Conservation (phyloP, 2,113 vertebrate genomes). For the Microcebus tavaratra region DNA sequence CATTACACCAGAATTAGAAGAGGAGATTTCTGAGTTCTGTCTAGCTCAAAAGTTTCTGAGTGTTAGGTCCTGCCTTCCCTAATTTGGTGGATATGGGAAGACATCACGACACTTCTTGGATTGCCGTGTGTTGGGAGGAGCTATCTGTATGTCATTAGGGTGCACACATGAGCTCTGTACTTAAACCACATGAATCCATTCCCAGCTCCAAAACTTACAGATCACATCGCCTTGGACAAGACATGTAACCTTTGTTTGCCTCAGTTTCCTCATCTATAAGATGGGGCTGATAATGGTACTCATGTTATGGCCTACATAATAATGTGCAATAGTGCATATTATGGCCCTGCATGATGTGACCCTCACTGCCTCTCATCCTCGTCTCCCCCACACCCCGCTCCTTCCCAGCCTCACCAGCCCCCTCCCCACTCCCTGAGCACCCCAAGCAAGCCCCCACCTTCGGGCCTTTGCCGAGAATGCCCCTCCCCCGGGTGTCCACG, state of each 20-base stretch:
- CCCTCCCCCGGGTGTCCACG: background rate
- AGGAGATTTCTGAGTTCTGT: background rate
- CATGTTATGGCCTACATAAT: background rate
- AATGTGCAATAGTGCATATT: background rate
- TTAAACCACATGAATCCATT: background rate
- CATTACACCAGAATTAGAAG: background rate
- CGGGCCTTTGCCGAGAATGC: background rate
- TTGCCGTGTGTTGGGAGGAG: background rate
- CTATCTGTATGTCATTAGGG: background rate
- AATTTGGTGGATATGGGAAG: background rate
- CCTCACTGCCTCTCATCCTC: too few relatives aligned
- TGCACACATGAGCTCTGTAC: background rate
- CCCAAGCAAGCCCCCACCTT: too few relatives aligned
- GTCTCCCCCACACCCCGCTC: too few relatives aligned
- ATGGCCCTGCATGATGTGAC: background rate
- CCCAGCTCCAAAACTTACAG: background rate
- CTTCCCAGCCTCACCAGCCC: background rate
- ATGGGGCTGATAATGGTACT: background rate
- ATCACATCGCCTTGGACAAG: background rate
- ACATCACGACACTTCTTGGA: background rate
- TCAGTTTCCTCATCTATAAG: background rate
- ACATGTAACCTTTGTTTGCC: background rate
- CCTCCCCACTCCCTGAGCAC: background rate
- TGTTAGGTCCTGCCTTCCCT: background rate
- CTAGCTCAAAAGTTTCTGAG: background rate